Base-by-base conservation (phyloP, 2,797 vertebrate species). In the Tenualosa ilisha region DNA sequence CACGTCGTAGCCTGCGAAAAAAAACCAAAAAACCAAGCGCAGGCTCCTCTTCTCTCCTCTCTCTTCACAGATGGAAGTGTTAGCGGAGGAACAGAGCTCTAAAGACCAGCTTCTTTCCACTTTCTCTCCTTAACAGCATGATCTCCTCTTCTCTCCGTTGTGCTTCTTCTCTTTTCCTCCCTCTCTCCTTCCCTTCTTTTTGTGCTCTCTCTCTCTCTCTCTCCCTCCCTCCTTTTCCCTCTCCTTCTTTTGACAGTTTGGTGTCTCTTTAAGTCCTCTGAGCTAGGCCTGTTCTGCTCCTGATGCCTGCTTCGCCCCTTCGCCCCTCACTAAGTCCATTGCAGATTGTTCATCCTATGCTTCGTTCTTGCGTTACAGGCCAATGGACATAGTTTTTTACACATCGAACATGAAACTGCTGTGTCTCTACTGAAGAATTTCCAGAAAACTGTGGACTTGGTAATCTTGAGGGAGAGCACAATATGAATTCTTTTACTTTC, bases 351-450 rank as follows among this genome's bases (percentile, higher is more conserved):
- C 89, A 91, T 86, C 87, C 46, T 91, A 72, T 92, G 88, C 90
- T 91, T 91, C 89, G 54, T 90, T 91, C 88, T 91, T 92, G 89
- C 90, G 84, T 97, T 97, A 85, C 97, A 99, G 98, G 98, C 97
- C 89, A 99, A 99, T 13, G 98, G 98, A 95, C 98, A 99, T 97
- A 99, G 97, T 96, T 99, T 99, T 97, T 97, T 98, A 94, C 97
- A 99, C 94, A 96, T 98, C 97, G 97, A 99, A 95, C 98, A 99
- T 50, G 97, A 99, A 95, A 97, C 97, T 89, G 98, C 98, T 92
- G 98, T 99, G 91, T 95, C 98, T 94, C 96, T 99, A 90, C 97
- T 99, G 96, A 99, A 99, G 98, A 99, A 96, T 97, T 99, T 99
- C 97, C 98, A 97, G 95, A 97, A 96, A 92, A 98, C 96, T 94